Base-by-base conservation (phyloP, 2,113 vertebrate genomes). In the Cebus imitator region DNA sequence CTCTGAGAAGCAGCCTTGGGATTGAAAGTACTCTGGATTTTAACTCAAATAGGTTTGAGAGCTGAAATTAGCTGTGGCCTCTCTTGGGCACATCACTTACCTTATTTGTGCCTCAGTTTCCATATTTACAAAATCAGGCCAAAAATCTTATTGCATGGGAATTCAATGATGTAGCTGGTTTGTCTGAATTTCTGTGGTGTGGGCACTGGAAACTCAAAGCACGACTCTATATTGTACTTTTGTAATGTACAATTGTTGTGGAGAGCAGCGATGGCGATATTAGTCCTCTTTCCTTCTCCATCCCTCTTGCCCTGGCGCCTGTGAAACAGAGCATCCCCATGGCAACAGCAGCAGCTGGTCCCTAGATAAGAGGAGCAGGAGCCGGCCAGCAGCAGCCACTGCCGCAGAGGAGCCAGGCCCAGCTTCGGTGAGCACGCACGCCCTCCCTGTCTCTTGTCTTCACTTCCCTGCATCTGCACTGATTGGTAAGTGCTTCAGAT, bases 361-460 rank as follows among this genome's bases (percentile, higher is more conserved):
- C 94, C 97, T 98, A 98, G 97, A 98, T 98, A 99, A 99, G 98
- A 97, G 86, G 12, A 85, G 96, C 72, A 23, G 91, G 73, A 94
- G 92, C 87, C 9, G 1, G 82, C 75, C 96, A 13, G 72, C 95
- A 35, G 82, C 83, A 90, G 91, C 96, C 87, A 88, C 88, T 88
- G 87, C 96, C 94, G 82, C 86, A 91, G 85, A 92, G 78, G 35
- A 97, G 61, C 84, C 58, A 27, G 1, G 81, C 94, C 75, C 92
- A 93, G 95, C 89, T 48, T 57, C 80, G 6, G 97, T 57, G 95
- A 75, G 94, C 37, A 37, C 96, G 35, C 43, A 2, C 79, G 0
- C 2, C 16, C 55, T 11, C 61, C 48, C 50, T 68, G 55, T 27
- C 40, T 14, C 90, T 45, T 30, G 6, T n/a, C 57, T 30, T 58